Evolutionary conservation across 2,888 invertebrate species (phyloP).

Genomic region (Thalpophila matura): DNA sequence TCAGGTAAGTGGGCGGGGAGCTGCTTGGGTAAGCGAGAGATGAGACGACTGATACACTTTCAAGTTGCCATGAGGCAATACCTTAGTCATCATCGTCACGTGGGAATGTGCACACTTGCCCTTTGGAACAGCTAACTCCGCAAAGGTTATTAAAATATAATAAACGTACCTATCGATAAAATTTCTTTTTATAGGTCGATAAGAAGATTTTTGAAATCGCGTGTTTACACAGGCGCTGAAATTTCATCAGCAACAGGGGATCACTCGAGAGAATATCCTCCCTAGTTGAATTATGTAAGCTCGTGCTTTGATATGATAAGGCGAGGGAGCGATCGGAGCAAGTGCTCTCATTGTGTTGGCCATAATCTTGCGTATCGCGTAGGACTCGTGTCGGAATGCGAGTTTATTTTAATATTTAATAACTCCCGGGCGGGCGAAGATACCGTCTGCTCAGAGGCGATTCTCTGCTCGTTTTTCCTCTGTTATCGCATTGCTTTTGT

Average conservation of each 20-base stretch:
- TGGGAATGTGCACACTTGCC: constrained; percentile 62
- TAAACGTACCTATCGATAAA: constrained; percentile 32
- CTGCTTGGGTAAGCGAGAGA: constrained; percentile 76
- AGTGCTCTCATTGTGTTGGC: constrained; percentile 88
- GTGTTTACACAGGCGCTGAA: constrained; percentile 75
- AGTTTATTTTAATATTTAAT: constrained; percentile 91
- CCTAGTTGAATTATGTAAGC: constrained; percentile 83
- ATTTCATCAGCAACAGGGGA: constrained; percentile 74
- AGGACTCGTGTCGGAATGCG: constrained; percentile 89
- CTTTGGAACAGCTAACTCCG: constrained; percentile 60
- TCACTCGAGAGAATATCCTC: constrained; percentile 71
- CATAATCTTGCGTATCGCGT: constrained; percentile 88
- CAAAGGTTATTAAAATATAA: constrained; percentile 61
- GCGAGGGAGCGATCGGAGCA: constrained; percentile 82
- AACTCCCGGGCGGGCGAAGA: constrained; percentile 86
- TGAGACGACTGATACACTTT: constrained; percentile 80
- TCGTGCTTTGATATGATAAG: constrained; percentile 87
- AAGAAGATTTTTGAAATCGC: constrained; percentile 63
- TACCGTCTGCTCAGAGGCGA: constrained; percentile 86
- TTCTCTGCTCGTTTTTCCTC: constrained; percentile 86
- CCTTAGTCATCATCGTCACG: constrained; percentile 72
- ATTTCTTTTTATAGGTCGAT: constrained; percentile 52
- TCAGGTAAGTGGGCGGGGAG: constrained; percentile 87
- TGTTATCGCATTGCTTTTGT: constrained; percentile 88
- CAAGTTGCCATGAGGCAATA: constrained; percentile 79